Evolutionary conservation across 1,140 invertebrate genomes (phyloP).

Genomic region (Vollenhovia emeryi): DNA sequence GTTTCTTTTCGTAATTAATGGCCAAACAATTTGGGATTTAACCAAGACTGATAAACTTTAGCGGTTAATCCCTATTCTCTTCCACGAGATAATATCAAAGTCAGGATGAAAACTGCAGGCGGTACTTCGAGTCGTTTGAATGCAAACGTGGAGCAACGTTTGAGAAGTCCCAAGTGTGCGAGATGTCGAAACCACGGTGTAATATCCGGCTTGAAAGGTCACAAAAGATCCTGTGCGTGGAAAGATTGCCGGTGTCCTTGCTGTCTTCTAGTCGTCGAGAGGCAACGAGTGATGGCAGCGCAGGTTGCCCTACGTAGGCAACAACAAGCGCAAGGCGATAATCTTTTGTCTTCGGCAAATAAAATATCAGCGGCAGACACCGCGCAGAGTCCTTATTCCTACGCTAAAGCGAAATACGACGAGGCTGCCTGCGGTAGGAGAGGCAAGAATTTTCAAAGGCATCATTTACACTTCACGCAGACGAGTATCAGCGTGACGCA

Average conservation of each 20-base stretch:
- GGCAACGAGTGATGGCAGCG: slow-evolving; percentile 96
- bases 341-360: slow-evolving; percentile 61
- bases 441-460: slow-evolving; percentile 86
- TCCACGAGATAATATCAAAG: not conserved
- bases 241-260: slow-evolving; percentile 93
- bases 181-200: slow-evolving; percentile 95
- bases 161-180: slow-evolving; percentile 94
- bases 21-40: not conserved
- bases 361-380: slow-evolving; percentile 13
- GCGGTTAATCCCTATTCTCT: no score
- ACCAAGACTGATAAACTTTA: no score
- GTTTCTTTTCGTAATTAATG: not conserved
- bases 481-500: slow-evolving; percentile 81
- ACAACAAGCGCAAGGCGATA: slow-evolving; percentile 86
- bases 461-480: slow-evolving; percentile 82
- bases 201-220: slow-evolving; percentile 94
- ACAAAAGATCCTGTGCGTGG: slow-evolving; percentile 93
- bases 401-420: slow-evolving; percentile 30
- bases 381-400: slow-evolving; percentile 15
- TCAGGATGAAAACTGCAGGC: slow-evolving; percentile 61
- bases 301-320: slow-evolving; percentile 88
- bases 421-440: slow-evolving; percentile 43
- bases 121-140: slow-evolving; percentile 40
- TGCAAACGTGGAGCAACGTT: slow-evolving; percentile 74
- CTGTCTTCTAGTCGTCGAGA: slow-evolving; percentile 94